Evolutionary conservation across 2,113 vertebrate genomes (phyloP).

Genomic region (Isichthys henryi): DNA sequence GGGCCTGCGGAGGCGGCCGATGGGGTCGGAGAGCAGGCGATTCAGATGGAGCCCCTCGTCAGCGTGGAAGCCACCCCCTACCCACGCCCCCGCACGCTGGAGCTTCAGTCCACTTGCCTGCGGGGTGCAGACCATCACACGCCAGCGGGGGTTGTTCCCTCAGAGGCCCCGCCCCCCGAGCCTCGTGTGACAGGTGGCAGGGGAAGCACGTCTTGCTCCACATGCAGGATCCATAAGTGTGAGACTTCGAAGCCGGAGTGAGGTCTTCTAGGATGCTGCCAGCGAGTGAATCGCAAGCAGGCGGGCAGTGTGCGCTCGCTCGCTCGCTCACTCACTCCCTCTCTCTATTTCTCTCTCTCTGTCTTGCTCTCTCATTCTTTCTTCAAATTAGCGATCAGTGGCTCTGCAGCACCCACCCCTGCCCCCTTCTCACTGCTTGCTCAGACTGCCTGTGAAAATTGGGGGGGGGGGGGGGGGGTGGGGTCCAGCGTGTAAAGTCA

Average conservation of each 20-base stretch:
- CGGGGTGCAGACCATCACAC: background rate
- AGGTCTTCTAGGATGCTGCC: slow-evolving; percentile 3
- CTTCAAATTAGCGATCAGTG: slow-evolving; percentile 5
- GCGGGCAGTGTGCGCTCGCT: background rate
- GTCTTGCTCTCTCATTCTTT: background rate
- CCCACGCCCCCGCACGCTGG: background rate
- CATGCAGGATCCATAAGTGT: slow-evolving; percentile 10
- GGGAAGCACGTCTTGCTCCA: slow-evolving; percentile 22
- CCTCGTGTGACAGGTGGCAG: slow-evolving; percentile 20
- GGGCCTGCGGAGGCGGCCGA: background rate
- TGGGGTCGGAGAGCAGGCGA: background rate
- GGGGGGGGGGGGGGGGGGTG: background rate
- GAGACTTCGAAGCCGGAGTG: background rate
- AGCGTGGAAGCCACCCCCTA: background rate
- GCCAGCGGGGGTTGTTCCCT: background rate
- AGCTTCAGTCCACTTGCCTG: background rate
- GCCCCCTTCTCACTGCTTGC: background rate
- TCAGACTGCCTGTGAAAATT: background rate
- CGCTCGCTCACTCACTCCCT: background rate
- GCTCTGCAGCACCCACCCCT: background rate
- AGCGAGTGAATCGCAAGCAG: background rate
- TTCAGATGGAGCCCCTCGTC: background rate
- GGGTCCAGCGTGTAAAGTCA: too few relatives aligned
- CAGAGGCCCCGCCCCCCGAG: background rate
- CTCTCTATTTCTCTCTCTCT: background rate